A percentile compares a stretch with the other conserved stretches of the same genome.
Evolutionary conservation across 2,113 vertebrate species (phyloP).

Genomic region (Pelobates fuscus): DNA sequence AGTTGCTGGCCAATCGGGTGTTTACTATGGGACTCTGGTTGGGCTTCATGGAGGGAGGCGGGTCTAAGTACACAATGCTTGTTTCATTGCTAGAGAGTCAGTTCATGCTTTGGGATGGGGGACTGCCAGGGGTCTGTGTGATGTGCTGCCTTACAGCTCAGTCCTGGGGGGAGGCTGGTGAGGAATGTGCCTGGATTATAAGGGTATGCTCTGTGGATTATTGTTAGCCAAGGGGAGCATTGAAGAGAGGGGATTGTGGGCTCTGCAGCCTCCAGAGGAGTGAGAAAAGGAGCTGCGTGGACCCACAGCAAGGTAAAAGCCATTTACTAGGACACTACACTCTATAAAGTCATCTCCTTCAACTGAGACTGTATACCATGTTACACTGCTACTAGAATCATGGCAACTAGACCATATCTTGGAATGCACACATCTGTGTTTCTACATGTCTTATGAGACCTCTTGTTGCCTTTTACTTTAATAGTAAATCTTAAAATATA

Average conservation of each 20-base stretch:
- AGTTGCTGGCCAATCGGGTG: constrained; percentile 65
- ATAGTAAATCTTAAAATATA: too few species aligned
- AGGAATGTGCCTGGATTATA: constrained; percentile 58
- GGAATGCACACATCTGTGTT: too few species aligned
- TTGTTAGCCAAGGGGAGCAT: constrained; percentile 53
- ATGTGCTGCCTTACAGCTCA: not conserved
- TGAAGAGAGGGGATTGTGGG: constrained; percentile 48
- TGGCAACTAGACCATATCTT: too few species aligned
- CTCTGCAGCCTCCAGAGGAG: constrained; percentile 54
- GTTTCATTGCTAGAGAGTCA: constrained; percentile 83
- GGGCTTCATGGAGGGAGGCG: constrained; percentile 66
- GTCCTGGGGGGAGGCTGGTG: not conserved
- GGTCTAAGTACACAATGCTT: constrained; percentile 81
- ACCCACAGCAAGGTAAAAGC: constrained; percentile 55
- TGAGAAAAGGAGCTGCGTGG: constrained; percentile 56
- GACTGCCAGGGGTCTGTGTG: constrained; percentile 47
- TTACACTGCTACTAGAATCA: too few species aligned
- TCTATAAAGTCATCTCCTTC: too few species aligned
- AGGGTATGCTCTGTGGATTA: constrained; percentile 55
- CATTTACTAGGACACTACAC: not conserved
- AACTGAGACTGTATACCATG: too few species aligned
- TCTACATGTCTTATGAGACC: too few species aligned
- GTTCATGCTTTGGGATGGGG: constrained; percentile 67
- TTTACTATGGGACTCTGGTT: constrained; percentile 17
- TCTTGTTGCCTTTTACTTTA: too few species aligned